These are phyloP conservation scores for Ochropleura leucogaster DNA, from an alignment of 2,888 invertebrate species.

Conservation along the genomic window DNA sequence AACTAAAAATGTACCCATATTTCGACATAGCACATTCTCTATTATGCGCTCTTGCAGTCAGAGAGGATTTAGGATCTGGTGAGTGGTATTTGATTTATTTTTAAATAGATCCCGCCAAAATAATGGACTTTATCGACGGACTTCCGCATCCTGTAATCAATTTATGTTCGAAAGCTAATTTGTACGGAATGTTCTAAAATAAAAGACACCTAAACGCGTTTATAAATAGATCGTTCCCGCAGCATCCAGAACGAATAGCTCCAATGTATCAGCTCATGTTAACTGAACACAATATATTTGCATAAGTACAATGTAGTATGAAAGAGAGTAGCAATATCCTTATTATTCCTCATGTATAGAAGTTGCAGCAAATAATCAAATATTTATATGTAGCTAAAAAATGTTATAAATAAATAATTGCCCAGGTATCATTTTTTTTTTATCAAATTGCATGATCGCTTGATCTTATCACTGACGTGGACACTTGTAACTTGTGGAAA, in stretches of 20 bases:
- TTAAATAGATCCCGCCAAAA: constrained; percentile 76
- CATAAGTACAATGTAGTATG: neutral
- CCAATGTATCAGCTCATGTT: constrained; percentile 47
- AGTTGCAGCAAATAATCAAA: neutral
- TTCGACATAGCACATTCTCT: constrained; percentile 99
- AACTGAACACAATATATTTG: constrained; percentile 37
- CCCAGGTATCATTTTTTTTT: constrained; percentile 19
- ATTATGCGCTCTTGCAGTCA: constrained; percentile 97
- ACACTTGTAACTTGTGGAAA: constrained; percentile 28
- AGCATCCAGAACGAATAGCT: constrained; percentile 67
- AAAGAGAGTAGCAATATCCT: constrained; percentile 3
- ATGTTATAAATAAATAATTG: constrained; percentile 10
- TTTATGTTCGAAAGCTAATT: constrained; percentile 65
- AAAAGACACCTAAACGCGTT: constrained; percentile 82
- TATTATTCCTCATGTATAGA: neutral
- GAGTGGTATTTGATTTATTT: constrained; percentile 81
- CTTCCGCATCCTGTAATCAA: constrained; percentile 74
- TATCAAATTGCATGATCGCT: constrained; percentile 44
- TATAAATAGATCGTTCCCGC: constrained; percentile 86
- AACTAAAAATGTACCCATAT: constrained; percentile 99
- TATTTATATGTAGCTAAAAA: constrained; percentile 1
- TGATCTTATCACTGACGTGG: constrained; percentile 63
- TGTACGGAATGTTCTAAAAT: constrained; percentile 81
- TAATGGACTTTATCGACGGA: constrained; percentile 48
- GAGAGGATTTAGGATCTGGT: constrained; percentile 98